Percentiles rank a stretch among this genome's conserved stretches.
phyloP scores from a whole-genome alignment of 1,140 invertebrate genomes.

The Laupala kohalensis region DNA sequence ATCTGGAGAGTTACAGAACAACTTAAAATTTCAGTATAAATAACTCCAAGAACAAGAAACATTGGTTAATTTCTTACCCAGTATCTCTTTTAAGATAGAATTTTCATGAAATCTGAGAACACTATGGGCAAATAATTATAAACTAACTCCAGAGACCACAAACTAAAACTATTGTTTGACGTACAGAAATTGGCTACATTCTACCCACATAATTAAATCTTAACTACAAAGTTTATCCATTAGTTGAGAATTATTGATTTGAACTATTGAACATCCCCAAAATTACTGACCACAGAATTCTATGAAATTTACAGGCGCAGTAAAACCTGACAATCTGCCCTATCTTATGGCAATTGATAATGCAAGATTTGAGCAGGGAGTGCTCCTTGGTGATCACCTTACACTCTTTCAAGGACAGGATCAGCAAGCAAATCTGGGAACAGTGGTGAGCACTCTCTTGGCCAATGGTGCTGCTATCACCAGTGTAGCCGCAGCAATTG shows the following conservation, averaged over 20 bases:
- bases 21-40: no score
- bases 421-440: not conserved
- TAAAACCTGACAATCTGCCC: slow-evolving; percentile 23
- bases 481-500: slow-evolving; percentile 4
- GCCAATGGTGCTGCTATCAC: not conserved
- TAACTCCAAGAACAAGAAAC: no score
- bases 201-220: not conserved
- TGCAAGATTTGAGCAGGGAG: slow-evolving; percentile 23
- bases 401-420: slow-evolving; percentile 5
- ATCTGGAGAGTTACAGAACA: no score
- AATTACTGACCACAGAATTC: no score
- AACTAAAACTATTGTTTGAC: no score
- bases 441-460: not conserved
- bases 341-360: slow-evolving; percentile 29
- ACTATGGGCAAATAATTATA: no score
- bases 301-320: slow-evolving; percentile 17
- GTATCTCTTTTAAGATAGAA: no score
- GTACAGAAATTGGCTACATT: not conserved
- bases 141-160: no score
- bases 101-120: no score
- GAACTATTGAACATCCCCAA: no score
- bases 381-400: slow-evolving; percentile 19
- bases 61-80: no score
- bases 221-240: not conserved
- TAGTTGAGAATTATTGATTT: not conserved